A percentile compares a stretch with the other conserved stretches of the same genome.
Conservation (phyloP, 1,140 invertebrate genomes). For the Drosophila takahashii region DNA sequence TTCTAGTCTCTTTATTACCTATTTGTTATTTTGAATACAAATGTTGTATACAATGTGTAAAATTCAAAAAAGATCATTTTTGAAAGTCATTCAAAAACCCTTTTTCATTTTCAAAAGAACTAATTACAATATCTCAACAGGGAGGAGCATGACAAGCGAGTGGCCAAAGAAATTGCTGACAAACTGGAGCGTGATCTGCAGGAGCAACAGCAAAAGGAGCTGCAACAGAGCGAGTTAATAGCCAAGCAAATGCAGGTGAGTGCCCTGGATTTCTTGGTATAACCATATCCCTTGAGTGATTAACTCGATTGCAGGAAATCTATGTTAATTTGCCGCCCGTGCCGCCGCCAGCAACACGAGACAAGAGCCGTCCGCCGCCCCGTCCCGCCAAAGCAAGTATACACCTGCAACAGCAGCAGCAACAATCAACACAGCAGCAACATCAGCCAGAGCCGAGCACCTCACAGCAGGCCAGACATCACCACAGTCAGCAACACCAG, state of each 20-base stretch:
- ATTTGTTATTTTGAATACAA: background rate
- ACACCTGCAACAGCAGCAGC: constrained; percentile 60
- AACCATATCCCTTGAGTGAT: background rate
- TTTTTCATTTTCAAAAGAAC: constrained; percentile 9
- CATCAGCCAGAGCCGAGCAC: constrained; percentile 64
- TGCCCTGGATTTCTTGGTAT: background rate
- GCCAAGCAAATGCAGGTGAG: constrained; percentile 85
- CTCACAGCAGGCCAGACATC: constrained; percentile 76
- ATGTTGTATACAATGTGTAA: no score
- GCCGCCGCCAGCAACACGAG: constrained; percentile 70
- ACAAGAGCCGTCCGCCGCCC: constrained; percentile 70
- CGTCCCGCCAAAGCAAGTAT: constrained; percentile 83
- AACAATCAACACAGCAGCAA: constrained; percentile 42
- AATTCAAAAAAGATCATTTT: background rate
- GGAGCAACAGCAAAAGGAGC: constrained; percentile 85
- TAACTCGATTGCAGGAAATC: constrained; percentile 65
- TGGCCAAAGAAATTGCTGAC: constrained; percentile 88
- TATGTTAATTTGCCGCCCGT: constrained; percentile 82
- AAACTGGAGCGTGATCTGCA: constrained; percentile 87
- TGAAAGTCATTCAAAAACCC: constrained; percentile 6
- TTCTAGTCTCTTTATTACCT: background rate
- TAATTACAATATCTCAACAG: constrained; percentile 80
- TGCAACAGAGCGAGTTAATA: constrained; percentile 85
- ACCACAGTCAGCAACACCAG: constrained; percentile 53
- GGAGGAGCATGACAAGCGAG: constrained; percentile 89